Conservation (phyloP, 2,113 vertebrate genomes). For the Phalacrocorax aristotelis region DNA sequence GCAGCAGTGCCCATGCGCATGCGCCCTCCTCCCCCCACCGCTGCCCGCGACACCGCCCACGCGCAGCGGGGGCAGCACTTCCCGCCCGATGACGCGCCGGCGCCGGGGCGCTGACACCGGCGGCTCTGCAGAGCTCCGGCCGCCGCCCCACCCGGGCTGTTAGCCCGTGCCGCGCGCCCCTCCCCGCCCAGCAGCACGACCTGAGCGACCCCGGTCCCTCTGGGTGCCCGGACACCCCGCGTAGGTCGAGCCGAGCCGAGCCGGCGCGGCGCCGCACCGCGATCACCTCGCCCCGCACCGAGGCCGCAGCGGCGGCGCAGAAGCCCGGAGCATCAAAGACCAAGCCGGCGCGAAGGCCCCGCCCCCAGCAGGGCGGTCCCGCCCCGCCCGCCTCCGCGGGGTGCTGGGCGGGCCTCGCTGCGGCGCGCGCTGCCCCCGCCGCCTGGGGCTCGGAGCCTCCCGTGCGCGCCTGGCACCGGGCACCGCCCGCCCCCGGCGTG, state of each 20-base stretch:
- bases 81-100: neutral
- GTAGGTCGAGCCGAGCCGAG: too few species aligned
- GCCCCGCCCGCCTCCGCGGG: too few species aligned
- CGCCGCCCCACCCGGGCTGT: too few species aligned
- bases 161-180: too few species aligned
- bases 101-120: too few species aligned
- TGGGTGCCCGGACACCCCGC: too few species aligned
- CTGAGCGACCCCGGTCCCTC: neutral
- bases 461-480: too few species aligned
- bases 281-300: neutral
- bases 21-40: neutral
- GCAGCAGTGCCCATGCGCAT: neutral
- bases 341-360: neutral
- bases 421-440: rapidly evolving
- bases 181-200: too few species aligned
- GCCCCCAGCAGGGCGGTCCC: neutral
- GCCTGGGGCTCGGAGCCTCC: too few species aligned
- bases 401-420: neutral
- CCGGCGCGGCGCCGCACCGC: neutral
- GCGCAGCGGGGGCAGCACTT: neutral
- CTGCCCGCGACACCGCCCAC: too few species aligned
- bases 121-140: neutral
- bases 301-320: neutral
- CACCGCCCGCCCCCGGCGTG: too few species aligned
- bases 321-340: neutral